Conservation (phyloP, 2,797 vertebrate genomes). For the Furcifer pardalis region DNA sequence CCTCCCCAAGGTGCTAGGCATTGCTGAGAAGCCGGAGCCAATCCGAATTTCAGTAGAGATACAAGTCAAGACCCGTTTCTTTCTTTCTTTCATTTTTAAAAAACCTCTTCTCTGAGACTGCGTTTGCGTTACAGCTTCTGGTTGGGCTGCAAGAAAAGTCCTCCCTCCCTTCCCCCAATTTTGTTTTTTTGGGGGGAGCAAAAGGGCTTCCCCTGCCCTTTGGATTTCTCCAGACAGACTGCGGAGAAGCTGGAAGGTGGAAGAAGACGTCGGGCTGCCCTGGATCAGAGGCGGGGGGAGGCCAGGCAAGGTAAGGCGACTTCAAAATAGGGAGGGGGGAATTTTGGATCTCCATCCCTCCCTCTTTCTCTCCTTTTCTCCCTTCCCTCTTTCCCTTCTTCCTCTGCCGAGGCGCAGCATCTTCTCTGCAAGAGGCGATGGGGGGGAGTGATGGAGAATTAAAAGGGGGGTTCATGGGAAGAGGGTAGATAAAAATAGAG, state of each 20-base stretch:
- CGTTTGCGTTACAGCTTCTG: no score
- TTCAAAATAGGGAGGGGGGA: no score
- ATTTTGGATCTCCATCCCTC: background rate
- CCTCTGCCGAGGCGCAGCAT: background rate
- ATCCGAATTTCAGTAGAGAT: background rate
- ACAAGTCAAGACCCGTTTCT: background rate
- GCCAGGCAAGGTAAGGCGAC: background rate
- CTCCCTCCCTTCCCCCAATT: background rate
- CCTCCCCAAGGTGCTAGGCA: conserved; percentile 1
- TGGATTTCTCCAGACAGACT: background rate
- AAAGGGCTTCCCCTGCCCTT: background rate
- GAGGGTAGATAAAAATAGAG: no score
- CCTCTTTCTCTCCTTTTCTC: background rate
- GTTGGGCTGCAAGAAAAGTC: background rate
- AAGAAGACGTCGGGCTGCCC: background rate
- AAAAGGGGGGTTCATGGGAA: background rate
- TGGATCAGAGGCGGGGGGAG: background rate
- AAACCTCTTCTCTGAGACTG: no score
- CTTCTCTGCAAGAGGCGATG: background rate
- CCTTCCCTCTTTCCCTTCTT: background rate
- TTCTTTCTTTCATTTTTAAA: no score
- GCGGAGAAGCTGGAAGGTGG: background rate
- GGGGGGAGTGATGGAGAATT: no score
- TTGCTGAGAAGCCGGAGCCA: background rate
- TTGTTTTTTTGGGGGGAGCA: background rate